phyloP scores from a whole-genome alignment of 2,888 invertebrate genomes.

The Lumbricus terrestris region DNA sequence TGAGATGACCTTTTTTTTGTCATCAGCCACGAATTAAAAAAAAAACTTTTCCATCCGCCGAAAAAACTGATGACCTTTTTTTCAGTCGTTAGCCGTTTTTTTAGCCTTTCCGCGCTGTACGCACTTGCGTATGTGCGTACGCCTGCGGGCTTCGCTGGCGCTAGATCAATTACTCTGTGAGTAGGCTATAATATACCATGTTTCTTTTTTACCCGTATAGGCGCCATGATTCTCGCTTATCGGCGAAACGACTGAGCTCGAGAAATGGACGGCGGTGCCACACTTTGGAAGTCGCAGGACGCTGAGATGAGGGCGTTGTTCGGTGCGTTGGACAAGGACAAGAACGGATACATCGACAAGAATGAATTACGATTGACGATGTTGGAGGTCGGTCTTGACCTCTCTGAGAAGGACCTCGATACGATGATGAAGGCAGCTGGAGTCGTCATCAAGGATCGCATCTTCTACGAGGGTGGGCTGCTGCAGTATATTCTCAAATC shows the following conservation, averaged over 20 bases:
- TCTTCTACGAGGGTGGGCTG: constrained; percentile 41
- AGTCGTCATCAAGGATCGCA: constrained; percentile 37
- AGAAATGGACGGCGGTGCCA: constrained; percentile 16
- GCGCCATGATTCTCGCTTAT: not conserved
- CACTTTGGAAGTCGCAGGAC: constrained; percentile 32
- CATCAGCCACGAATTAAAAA: no score
- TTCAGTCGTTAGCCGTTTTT: no score
- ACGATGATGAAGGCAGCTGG: constrained; percentile 40
- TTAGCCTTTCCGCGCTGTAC: no score
- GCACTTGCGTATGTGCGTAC: no score
- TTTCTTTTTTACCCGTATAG: not conserved
- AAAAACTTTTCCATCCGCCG: no score
- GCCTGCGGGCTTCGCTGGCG: no score
- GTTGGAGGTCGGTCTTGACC: constrained; percentile 27
- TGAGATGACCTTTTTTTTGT: no score
- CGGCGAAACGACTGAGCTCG: constrained; percentile 20
- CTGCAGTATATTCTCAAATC: no score
- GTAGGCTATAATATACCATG: not conserved
- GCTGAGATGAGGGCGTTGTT: constrained; percentile 39
- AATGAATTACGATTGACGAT: constrained; percentile 26
- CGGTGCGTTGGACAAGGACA: constrained; percentile 39
- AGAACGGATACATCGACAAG: constrained; percentile 30
- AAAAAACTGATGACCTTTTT: no score
- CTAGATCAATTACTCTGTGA: not conserved
- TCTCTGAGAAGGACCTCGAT: constrained; percentile 35